Evolutionary conservation across 1,140 invertebrate genomes (phyloP).

Genomic region (Centruroides sculpturatus): DNA sequence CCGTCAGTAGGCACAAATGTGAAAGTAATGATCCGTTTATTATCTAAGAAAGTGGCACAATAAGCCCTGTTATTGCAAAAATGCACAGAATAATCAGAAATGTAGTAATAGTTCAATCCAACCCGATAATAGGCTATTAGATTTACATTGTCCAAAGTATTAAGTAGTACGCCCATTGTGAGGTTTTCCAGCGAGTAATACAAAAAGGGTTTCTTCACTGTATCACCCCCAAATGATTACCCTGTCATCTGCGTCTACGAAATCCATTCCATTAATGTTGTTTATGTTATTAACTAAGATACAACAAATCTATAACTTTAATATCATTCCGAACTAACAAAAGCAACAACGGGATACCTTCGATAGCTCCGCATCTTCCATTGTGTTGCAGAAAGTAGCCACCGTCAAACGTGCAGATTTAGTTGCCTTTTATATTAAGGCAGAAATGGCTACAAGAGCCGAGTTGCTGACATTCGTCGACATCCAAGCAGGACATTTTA

Average conservation of each 20-base stretch:
- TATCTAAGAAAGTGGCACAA: conserved; percentile 12
- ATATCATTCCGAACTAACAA: conserved; percentile 15
- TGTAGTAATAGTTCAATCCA: conserved; percentile 63
- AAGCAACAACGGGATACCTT: background rate
- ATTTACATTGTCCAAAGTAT: background rate
- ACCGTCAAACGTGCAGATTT: conserved; percentile 74
- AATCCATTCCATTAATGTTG: conserved; percentile 14
- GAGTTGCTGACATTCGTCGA: conserved; percentile 67
- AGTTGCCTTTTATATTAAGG: conserved; percentile 74
- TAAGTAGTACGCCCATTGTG: background rate
- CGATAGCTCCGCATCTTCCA: conserved; percentile 54
- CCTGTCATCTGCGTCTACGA: background rate
- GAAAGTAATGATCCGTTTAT: conserved; percentile 10
- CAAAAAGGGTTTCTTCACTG: background rate
- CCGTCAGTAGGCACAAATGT: conserved; percentile 38
- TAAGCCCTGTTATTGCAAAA: conserved; percentile 45
- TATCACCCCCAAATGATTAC: conserved; percentile 10
- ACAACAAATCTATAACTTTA: conserved; percentile 7
- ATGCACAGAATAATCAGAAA: conserved; percentile 48
- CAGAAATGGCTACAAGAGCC: conserved; percentile 86
- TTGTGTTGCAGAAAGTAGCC: conserved; percentile 72
- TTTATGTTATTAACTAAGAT: background rate
- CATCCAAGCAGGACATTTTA: conserved; percentile 65
- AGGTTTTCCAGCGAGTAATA: background rate
- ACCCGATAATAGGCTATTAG: conserved; percentile 48